Base-by-base conservation (phyloP, 2,113 vertebrate species). In the Pygoscelis antarcticus region DNA sequence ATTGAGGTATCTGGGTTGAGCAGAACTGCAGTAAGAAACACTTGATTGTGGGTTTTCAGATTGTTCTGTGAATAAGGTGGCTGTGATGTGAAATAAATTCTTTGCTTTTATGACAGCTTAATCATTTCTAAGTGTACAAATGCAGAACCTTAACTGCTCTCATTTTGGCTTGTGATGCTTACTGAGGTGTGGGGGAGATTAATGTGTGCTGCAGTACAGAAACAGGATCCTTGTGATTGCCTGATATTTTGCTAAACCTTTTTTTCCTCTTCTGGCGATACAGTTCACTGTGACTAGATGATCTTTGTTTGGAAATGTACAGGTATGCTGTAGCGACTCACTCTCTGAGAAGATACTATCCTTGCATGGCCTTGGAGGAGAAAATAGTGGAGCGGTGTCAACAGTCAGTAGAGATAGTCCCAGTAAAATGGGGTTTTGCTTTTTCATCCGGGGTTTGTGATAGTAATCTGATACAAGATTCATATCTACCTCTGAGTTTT, bases 341-440 rank as follows among this genome's bases (percentile, higher is more conserved):
- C 42, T 42, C 14, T 42, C 42, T 42, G 42, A 42, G 42, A 15
- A 42, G 42, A 16, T 42, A 42, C 42, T 42, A 42, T 42, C 26
- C 44, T 90, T 0, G 0, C 1, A 0, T 46, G 21, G 68, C 20
- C 27, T 55, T 10, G 10, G 62, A 34, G 51, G 17, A 65, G 57
- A 4, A 65, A 61, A 44, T 1, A 49, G 7, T 6, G 25, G 40
- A 60, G 32, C 15, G 6, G 44, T 30, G 11, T 52, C n/a, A n/a
- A 25, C 19, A 26, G 5, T 22, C 64, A 18, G n/a, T 11, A 6
- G 52, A 21, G 13, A 11, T 6, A 29, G 18, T 88, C 52, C 70
- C 0, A 16, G 2, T 47, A 34, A 79, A 68, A 83, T 0, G 5
- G 2, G 4, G 1, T 3, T 68, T 49, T 69, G 11, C 17, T 49